These are phyloP conservation scores for Phycodurus eques DNA, from an alignment of 2,113 vertebrate species.

Conservation along the genomic window DNA sequence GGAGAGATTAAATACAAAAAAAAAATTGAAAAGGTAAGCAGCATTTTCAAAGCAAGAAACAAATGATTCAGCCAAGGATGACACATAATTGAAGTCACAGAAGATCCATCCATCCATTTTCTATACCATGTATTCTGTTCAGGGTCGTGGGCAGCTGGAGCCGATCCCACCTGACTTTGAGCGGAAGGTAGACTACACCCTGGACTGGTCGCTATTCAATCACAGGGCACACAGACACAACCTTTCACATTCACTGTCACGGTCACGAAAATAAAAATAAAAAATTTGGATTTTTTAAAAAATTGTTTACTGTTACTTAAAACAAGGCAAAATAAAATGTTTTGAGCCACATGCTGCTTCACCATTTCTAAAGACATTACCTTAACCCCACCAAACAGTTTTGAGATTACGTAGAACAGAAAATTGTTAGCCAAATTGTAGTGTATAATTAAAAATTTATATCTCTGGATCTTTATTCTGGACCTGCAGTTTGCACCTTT, in stretches of 20 bases:
- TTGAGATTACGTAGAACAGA: background rate
- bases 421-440: background rate
- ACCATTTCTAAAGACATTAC: no score
- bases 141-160: background rate
- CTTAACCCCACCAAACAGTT: background rate
- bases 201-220: background rate
- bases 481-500: background rate
- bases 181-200: background rate
- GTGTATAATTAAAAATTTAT: background rate
- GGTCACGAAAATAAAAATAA: no score
- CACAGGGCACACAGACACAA: background rate
- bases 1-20: no score
- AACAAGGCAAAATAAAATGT: no score
- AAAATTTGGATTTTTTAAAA: no score
- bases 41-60: constrained; percentile 7
- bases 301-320: no score
- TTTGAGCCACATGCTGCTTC: no score
- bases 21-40: background rate
- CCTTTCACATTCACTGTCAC: background rate
- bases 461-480: background rate
- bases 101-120: background rate
- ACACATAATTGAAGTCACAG: constrained; percentile 23
- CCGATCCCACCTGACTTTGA: background rate
- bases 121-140: background rate
- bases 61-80: constrained; percentile 18